Evolutionary conservation across 2,888 invertebrate species (phyloP).

Genomic region (Acleris laterana): DNA sequence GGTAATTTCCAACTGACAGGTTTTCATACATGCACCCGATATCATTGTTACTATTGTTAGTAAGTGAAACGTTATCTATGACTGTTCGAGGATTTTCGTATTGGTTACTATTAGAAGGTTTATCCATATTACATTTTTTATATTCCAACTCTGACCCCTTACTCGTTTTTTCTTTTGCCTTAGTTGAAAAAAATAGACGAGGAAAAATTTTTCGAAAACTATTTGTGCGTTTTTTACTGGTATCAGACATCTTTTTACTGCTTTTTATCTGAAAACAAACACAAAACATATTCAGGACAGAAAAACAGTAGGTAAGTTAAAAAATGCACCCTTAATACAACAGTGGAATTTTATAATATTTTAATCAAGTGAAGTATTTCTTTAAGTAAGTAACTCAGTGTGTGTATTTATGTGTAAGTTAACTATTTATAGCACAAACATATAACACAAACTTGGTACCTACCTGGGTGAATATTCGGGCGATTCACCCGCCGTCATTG

Average conservation of each 20-base stretch:
- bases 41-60: constrained; percentile 44
- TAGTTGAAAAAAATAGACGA: constrained; percentile 65
- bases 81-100: constrained; percentile 66
- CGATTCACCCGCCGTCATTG: too few relatives aligned
- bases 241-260: constrained; percentile 61
- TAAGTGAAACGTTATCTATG: constrained; percentile 49
- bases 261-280: constrained; percentile 46
- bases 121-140: constrained; percentile 42
- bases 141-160: constrained; percentile 47
- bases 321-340: too few relatives aligned
- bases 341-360: too few relatives aligned
- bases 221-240: constrained; percentile 64
- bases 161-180: constrained; percentile 64
- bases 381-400: too few relatives aligned
- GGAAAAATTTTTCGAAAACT: constrained; percentile 75
- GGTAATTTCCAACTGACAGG: constrained; percentile 52
- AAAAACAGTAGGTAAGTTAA: too few relatives aligned
- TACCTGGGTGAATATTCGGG: too few relatives aligned
- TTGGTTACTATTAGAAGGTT: constrained; percentile 56
- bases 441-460: too few relatives aligned
- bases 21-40: constrained; percentile 75
- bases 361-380: too few relatives aligned
- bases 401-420: too few relatives aligned
- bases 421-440: too few relatives aligned
- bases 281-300: constrained; percentile 4